A percentile compares a stretch with the other conserved stretches of the same genome.
Evolutionary conservation across 2,888 invertebrate species (phyloP).

Genomic region (Morpho deidamia): DNA sequence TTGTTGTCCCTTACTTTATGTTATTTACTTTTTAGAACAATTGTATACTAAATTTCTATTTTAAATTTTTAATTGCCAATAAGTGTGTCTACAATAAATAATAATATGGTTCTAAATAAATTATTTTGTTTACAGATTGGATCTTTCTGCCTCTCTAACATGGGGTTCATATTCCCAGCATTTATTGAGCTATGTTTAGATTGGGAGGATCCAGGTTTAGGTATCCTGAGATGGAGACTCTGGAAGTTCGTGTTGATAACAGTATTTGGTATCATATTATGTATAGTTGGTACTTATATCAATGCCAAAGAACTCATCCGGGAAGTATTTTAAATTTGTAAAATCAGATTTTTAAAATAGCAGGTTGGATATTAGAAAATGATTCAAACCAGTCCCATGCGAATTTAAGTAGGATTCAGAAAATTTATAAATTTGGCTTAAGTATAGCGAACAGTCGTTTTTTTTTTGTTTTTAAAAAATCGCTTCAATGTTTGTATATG

Average conservation of each 20-base stretch:
- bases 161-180: constrained; percentile 47
- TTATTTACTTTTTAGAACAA: too few relatives aligned
- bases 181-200: constrained; percentile 41
- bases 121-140: constrained; percentile 34
- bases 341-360: background rate
- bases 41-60: too few relatives aligned
- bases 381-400: background rate
- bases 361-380: background rate
- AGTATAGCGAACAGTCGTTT: too few relatives aligned
- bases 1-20: too few relatives aligned
- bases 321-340: constrained; percentile 25
- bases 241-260: constrained; percentile 30
- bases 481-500: too few relatives aligned
- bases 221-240: constrained; percentile 38
- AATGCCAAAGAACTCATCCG: constrained; percentile 29
- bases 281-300: constrained; percentile 33
- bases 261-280: constrained; percentile 29
- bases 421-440: too few relatives aligned
- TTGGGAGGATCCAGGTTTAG: constrained; percentile 44
- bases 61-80: too few relatives aligned
- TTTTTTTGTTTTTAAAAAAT: too few relatives aligned
- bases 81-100: too few relatives aligned
- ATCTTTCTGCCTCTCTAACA: constrained; percentile 39
- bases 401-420: too few relatives aligned
- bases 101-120: too few relatives aligned